These are phyloP conservation scores for Rhingia rostrata DNA, from an alignment of 2,888 invertebrate species.

Conservation along the genomic window DNA sequence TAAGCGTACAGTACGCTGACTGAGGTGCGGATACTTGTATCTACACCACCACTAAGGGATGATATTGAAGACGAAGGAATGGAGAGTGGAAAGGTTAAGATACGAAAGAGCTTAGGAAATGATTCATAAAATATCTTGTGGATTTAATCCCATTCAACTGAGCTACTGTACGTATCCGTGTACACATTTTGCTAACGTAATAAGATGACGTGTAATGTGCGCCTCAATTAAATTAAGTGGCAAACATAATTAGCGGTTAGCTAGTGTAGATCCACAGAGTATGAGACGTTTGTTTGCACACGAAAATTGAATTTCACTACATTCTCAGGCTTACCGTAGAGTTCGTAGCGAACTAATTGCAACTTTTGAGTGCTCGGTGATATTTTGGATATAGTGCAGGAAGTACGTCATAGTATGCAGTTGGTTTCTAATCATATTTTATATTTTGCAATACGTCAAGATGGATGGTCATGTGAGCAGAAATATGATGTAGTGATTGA, in stretches of 20 bases:
- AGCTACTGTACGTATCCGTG: constrained; percentile 49
- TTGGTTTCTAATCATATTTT: too few species aligned
- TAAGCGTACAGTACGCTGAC: constrained; percentile 7
- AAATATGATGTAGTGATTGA: too few species aligned
- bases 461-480: too few species aligned
- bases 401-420: too few species aligned
- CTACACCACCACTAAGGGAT: constrained; percentile 13
- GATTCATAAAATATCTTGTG: constrained; percentile 74
- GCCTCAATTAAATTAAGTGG: constrained; percentile 74
- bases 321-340: neutral
- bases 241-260: constrained; percentile 74
- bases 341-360: constrained; percentile 25
- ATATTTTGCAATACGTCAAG: too few species aligned
- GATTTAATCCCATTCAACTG: constrained; percentile 70
- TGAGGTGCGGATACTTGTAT: constrained; percentile 56
- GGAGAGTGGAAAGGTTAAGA: constrained; percentile 46
- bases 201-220: constrained; percentile 74
- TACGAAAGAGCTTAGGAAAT: constrained; percentile 68
- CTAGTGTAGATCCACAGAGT: neutral
- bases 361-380: neutral
- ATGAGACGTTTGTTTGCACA: constrained; percentile 56
- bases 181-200: constrained; percentile 60
- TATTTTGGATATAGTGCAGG: too few species aligned
- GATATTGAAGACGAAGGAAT: constrained; percentile 15
- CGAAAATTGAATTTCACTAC: constrained; percentile 48